Evolutionary conservation across 1,140 invertebrate genomes (phyloP).

Genomic region (Campoletis sonorensis): DNA sequence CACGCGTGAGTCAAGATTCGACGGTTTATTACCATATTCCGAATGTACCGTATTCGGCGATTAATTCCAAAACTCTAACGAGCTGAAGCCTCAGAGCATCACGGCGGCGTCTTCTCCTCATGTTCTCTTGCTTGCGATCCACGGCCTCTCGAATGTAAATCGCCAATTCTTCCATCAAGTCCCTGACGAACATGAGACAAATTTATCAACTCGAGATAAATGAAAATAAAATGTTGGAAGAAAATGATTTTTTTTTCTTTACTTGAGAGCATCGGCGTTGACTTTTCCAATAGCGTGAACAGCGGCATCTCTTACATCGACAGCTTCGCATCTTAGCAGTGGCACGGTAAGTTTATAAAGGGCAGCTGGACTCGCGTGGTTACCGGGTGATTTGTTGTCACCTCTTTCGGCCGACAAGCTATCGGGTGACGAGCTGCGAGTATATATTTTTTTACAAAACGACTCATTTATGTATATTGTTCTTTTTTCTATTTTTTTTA

Average conservation of each 20-base stretch:
- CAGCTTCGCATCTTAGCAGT: conserved; percentile 91
- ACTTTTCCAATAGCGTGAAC: conserved; percentile 95
- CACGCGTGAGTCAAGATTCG: not conserved
- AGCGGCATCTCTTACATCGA: conserved; percentile 94
- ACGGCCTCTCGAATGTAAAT: conserved; percentile 95
- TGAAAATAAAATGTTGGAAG: too few species aligned
- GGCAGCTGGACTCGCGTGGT: conserved; percentile 85
- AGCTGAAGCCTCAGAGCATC: conserved; percentile 95
- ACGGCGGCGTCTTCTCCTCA: conserved; percentile 89
- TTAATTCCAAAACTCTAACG: conserved; percentile 92
- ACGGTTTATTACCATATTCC: conserved; percentile 82
- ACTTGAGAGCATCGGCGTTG: conserved; percentile 95
- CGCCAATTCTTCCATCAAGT: conserved; percentile 96
- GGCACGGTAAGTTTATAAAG: conserved; percentile 95
- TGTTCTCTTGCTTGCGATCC: conserved; percentile 98
- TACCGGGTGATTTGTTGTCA: conserved; percentile 80
- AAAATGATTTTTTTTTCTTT: too few species aligned
- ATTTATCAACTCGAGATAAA: conserved; percentile 30
- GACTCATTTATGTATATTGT: not conserved
- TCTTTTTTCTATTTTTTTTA: too few species aligned
- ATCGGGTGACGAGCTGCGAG: conserved; percentile 88
- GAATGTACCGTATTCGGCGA: conserved; percentile 95
- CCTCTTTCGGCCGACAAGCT: conserved; percentile 88
- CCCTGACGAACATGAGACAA: conserved; percentile 79
- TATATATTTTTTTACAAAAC: conserved; percentile 24